A percentile compares a stretch with the other conserved stretches of the same genome.
These are phyloP conservation scores for Coptotermes formosanus DNA, from an alignment of 1,140 invertebrate species.

Conservation along the genomic window DNA sequence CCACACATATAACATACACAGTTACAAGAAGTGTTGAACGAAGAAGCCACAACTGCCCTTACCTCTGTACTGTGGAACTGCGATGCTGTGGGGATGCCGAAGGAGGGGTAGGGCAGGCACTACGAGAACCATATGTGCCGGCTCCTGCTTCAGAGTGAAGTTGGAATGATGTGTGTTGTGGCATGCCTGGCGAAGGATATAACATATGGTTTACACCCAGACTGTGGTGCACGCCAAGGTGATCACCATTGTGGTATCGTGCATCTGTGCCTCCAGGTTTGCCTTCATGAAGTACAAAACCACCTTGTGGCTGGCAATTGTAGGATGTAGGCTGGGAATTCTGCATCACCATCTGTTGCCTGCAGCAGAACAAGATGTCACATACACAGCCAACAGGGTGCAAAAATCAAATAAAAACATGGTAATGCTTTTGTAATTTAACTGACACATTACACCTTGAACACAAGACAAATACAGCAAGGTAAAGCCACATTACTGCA, in stretches of 20 bases:
- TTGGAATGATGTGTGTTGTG: constrained; percentile 32
- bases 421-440: too few species aligned
- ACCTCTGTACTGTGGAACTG: constrained; percentile 17
- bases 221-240: constrained; percentile 27
- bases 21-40: too few species aligned
- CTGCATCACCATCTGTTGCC: constrained; percentile 16
- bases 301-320: constrained; percentile 29
- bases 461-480: background rate
- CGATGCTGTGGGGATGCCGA: constrained; percentile 33
- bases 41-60: background rate
- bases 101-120: background rate
- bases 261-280: constrained; percentile 31
- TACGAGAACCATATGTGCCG: background rate
- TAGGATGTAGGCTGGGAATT: constrained; percentile 28
- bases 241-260: constrained; percentile 33
- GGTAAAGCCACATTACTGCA: too few species aligned
- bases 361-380: background rate
- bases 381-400: too few species aligned
- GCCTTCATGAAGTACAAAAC: constrained; percentile 39
- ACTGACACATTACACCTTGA: background rate
- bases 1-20: too few species aligned
- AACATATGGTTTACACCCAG: constrained; percentile 27
- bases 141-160: constrained; percentile 15
- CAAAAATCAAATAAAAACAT: too few species aligned
- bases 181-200: constrained; percentile 18